phyloP scores from a whole-genome alignment of 2,888 invertebrate genomes.

The Cataglyphis altisquamis region DNA sequence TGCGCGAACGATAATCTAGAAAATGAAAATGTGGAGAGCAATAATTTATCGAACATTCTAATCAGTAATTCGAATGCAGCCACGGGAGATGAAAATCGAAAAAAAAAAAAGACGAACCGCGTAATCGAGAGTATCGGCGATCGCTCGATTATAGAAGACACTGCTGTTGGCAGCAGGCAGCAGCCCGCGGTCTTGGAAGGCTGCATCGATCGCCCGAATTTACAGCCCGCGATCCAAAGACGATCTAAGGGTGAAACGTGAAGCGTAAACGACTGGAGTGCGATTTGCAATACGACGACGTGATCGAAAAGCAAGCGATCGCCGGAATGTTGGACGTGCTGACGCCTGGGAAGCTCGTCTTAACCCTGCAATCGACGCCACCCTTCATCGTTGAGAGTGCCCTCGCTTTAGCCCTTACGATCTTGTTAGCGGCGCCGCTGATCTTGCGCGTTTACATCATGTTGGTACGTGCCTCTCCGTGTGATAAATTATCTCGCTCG shows the following conservation, averaged over 20 bases:
- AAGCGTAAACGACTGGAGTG: conserved; percentile 8
- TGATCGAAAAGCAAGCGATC: conserved; percentile 3
- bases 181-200: conserved; percentile 54
- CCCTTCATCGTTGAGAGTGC: conserved; percentile 80
- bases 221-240: conserved; percentile 40
- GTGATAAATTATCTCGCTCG: conserved; percentile 21
- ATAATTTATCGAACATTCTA: conserved; percentile 12
- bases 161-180: conserved; percentile 58
- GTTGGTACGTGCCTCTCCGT: conserved; percentile 75
- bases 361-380: conserved; percentile 81
- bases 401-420: conserved; percentile 77
- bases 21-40: not conserved
- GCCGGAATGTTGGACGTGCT: conserved; percentile 76
- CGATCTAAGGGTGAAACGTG: conserved; percentile 59
- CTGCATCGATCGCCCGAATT: conserved; percentile 68
- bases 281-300: conserved; percentile 44
- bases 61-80: conserved; percentile 7
- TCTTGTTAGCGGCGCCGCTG: conserved; percentile 80
- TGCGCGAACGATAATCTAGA: too few relatives aligned
- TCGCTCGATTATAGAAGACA: conserved; percentile 71
- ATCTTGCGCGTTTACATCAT: conserved; percentile 76
- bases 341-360: conserved; percentile 74
- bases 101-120: conserved; percentile 42
- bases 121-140: conserved; percentile 42
- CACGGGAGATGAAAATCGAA: conserved; percentile 40